These are phyloP conservation scores for Limosa lapponica DNA, from an alignment of 2,797 vertebrate species.

Conservation along the genomic window DNA sequence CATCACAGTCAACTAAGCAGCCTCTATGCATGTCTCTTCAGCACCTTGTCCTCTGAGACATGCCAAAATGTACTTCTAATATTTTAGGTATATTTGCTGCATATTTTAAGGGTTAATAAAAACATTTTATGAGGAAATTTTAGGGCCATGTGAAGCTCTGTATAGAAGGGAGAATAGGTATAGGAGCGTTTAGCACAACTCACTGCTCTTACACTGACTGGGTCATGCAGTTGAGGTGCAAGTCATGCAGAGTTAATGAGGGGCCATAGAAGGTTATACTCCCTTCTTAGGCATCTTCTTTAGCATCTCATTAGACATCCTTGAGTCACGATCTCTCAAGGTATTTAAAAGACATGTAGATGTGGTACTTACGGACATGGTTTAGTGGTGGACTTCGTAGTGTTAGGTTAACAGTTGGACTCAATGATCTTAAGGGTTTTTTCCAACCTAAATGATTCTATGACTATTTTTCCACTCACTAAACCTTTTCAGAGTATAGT, in stretches of 20 bases:
- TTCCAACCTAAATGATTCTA: background rate
- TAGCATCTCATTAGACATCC: background rate
- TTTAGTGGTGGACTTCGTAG: background rate
- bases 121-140: background rate
- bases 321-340: background rate
- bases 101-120: background rate
- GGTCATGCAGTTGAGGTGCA: background rate
- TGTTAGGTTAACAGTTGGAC: background rate
- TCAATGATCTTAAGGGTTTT: background rate
- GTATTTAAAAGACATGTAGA: background rate
- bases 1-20: background rate
- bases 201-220: background rate
- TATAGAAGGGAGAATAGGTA: background rate
- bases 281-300: background rate
- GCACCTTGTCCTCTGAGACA: background rate
- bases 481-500: background rate
- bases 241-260: background rate
- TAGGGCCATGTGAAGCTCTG: background rate
- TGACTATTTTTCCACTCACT: background rate
- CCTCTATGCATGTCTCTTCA: background rate
- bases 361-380: rapidly evolving
- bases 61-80: background rate
- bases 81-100: background rate
- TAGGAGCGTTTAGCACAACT: background rate
- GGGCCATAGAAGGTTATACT: background rate